phyloP scores from a whole-genome alignment of 2,888 invertebrate genomes.

The Pachymerium ferrugineum region DNA sequence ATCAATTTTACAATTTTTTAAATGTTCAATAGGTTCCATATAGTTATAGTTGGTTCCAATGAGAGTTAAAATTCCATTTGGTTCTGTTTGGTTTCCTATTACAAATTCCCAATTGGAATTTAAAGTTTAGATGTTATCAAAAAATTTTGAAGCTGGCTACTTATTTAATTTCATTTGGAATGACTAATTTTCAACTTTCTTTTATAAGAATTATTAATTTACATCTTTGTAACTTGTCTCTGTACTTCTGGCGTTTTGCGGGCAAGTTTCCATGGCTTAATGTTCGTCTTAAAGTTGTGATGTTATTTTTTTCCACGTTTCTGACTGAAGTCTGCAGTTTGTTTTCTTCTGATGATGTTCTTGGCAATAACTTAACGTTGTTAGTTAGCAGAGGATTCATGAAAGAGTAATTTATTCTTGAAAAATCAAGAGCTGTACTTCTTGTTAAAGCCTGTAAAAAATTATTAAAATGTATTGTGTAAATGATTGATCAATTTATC shows the following conservation, averaged over 20 bases:
- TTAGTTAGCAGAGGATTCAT: not conserved
- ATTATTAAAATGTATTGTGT: not conserved
- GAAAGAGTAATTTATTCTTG: not conserved
- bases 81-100: too few species aligned
- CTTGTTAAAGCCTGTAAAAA: not conserved
- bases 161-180: not conserved
- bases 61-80: too few species aligned
- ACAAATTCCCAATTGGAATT: too few species aligned
- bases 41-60: too few species aligned
- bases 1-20: too few species aligned
- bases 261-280: constrained; percentile 7
- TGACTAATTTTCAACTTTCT: not conserved
- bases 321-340: not conserved
- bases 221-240: constrained; percentile 4
- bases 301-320: not conserved
- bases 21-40: too few species aligned
- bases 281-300: not conserved
- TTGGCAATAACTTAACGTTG: not conserved
- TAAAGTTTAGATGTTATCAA: too few species aligned
- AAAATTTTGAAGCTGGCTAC: too few species aligned
- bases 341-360: not conserved
- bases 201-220: not conserved
- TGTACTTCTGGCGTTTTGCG: not conserved
- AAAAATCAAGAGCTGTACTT: not conserved
- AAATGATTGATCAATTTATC: too few species aligned